These are phyloP conservation scores for Exocentrus adspersus DNA, from an alignment of 2,888 invertebrate genomes.

Conservation along the genomic window DNA sequence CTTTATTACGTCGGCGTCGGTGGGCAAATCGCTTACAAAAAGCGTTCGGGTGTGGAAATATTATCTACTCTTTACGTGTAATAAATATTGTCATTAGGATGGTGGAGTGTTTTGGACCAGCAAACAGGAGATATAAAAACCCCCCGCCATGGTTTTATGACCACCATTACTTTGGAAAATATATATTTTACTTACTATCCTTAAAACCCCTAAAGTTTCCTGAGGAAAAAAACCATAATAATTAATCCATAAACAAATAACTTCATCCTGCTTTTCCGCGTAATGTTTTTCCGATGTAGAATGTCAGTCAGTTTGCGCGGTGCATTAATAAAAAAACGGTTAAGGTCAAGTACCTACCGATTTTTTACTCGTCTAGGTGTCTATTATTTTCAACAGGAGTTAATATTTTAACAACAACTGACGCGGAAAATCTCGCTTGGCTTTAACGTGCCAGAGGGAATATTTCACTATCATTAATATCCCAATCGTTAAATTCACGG, in stretches of 20 bases:
- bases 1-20: neutral
- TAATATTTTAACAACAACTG: neutral
- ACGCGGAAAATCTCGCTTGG: neutral
- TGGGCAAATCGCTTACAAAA: conserved; percentile 3
- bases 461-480: conserved; percentile 1
- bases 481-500: neutral
- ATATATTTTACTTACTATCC: too few species aligned
- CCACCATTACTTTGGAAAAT: too few species aligned
- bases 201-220: too few species aligned
- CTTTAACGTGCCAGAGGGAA: neutral
- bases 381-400: neutral
- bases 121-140: neutral
- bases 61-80: neutral
- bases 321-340: neutral
- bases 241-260: neutral
- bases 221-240: too few species aligned
- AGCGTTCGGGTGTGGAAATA: neutral
- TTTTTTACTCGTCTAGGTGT: neutral
- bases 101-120: neutral
- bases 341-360: neutral
- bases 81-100: conserved; percentile 3
- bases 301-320: neutral
- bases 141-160: too few species aligned
- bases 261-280: neutral
- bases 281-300: neutral